A percentile compares a stretch with the other conserved stretches of the same genome.
Evolutionary conservation across 1,140 invertebrate genomes (phyloP).

Genomic region (Portunus trituberculatus): DNA sequence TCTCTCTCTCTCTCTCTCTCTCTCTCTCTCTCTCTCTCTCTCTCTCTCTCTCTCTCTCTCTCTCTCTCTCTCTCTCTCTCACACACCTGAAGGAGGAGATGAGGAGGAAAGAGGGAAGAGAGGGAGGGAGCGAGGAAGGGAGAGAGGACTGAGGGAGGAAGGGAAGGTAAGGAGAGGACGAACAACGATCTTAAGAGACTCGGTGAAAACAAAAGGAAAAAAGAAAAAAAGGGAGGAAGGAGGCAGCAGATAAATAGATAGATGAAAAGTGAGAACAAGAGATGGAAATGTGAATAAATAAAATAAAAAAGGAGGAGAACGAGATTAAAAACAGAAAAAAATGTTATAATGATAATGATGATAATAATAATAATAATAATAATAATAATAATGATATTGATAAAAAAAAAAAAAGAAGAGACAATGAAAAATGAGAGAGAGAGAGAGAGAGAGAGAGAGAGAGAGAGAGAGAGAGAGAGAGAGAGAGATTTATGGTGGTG

Average conservation of each 20-base stretch:
- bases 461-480: background rate
- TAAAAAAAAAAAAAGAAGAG: no score
- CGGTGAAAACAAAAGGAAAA: background rate
- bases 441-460: background rate
- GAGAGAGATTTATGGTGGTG: background rate
- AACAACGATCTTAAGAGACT: background rate
- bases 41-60: conserved; percentile 43
- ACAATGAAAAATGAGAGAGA: background rate
- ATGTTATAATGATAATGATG: no score
- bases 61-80: background rate
- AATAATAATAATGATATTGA: no score
- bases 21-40: conserved; percentile 31
- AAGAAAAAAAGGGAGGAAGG: no score
- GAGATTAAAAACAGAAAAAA: no score
- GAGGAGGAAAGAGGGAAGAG: background rate
- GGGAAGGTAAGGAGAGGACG: background rate
- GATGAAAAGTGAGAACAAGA: no score
- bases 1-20: conserved; percentile 25
- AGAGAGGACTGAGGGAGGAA: no score
- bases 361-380: no score
- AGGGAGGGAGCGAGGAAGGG: background rate
- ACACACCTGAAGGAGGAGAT: background rate
- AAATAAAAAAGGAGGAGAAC: no score
- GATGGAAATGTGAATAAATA: no score
- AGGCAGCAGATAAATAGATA: no score